These are phyloP conservation scores for Cladopsammia gracilis DNA, from an alignment of 64 coral and sea anemone genomes.

Conservation along the genomic window DNA sequence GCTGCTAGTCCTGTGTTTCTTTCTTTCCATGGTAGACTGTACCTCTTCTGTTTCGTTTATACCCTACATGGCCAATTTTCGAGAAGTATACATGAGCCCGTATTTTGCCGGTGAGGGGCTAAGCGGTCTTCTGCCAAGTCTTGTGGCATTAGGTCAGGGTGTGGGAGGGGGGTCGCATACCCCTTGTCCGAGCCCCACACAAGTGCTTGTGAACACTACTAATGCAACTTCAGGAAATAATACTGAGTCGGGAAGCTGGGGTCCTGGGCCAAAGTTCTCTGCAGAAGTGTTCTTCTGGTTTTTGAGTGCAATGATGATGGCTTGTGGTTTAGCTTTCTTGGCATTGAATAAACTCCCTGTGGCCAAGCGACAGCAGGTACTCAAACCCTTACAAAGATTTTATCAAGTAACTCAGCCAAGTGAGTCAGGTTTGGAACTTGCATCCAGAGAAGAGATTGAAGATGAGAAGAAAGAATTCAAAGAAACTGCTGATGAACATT, in stretches of 20 bases:
- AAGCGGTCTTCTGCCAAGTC: conserved; percentile 92
- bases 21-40: conserved; percentile 91
- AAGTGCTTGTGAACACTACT: conserved; percentile 8
- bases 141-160: conserved; percentile 88
- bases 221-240: conserved; percentile 34
- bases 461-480: neutral
- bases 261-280: conserved; percentile 83
- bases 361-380: conserved; percentile 51
- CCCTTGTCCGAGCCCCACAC: conserved; percentile 38
- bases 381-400: neutral
- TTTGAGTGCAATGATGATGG: conserved; percentile 81
- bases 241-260: conserved; percentile 39
- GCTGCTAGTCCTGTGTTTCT: conserved; percentile 82
- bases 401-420: neutral
- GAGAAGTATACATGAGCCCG: conserved; percentile 90
- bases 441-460: neutral
- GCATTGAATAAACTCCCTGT: conserved; percentile 79
- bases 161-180: conserved; percentile 64
- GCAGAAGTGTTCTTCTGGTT: conserved; percentile 90
- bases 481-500: neutral
- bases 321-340: conserved; percentile 79
- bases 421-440: conserved; percentile 21
- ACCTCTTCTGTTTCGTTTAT: conserved; percentile 95
- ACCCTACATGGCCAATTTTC: conserved; percentile 92
- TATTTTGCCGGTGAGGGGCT: conserved; percentile 91